Percentiles rank a stretch among this genome's conserved stretches.
These are phyloP conservation scores for Notiomystis cincta DNA, from an alignment of 2,113 vertebrate genomes.

Conservation along the genomic window DNA sequence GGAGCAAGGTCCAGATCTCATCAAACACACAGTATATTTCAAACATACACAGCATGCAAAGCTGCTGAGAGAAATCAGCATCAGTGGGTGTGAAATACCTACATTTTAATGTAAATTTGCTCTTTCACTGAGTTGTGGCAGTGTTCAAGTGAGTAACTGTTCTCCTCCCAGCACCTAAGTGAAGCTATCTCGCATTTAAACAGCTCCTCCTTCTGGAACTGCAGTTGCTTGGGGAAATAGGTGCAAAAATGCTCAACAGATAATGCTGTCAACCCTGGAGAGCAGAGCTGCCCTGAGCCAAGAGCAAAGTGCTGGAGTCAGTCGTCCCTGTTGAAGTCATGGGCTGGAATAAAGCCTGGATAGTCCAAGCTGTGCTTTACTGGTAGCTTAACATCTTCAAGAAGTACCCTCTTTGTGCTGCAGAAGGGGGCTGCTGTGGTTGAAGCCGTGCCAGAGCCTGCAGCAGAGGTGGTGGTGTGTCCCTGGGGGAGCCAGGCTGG, in stretches of 20 bases:
- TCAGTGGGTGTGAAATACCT: not conserved
- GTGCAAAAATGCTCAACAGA: not conserved
- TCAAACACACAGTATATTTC: not conserved
- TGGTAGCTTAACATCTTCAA: not conserved
- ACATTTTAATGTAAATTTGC: not conserved
- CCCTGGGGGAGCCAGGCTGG: fast-evolving
- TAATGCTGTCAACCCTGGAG: not conserved
- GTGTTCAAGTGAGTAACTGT: not conserved
- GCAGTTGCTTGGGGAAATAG: not conserved
- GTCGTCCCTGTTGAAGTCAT: not conserved
- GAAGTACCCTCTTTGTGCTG: not conserved
- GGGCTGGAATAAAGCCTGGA: not conserved
- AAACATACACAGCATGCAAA: not conserved
- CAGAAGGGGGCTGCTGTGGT: not conserved
- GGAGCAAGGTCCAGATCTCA: not conserved
- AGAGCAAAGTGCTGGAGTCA: not conserved
- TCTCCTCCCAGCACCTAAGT: not conserved
- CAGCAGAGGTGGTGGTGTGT: not conserved
- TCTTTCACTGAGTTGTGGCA: not conserved
- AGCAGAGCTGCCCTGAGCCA: not conserved
- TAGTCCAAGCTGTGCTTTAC: not conserved
- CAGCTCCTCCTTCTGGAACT: not conserved
- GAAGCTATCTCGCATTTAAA: not conserved
- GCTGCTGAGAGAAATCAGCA: not conserved
- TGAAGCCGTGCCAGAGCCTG: not conserved